phyloP scores from a whole-genome alignment of 2,113 vertebrate species.

The Callionymus lyra region DNA sequence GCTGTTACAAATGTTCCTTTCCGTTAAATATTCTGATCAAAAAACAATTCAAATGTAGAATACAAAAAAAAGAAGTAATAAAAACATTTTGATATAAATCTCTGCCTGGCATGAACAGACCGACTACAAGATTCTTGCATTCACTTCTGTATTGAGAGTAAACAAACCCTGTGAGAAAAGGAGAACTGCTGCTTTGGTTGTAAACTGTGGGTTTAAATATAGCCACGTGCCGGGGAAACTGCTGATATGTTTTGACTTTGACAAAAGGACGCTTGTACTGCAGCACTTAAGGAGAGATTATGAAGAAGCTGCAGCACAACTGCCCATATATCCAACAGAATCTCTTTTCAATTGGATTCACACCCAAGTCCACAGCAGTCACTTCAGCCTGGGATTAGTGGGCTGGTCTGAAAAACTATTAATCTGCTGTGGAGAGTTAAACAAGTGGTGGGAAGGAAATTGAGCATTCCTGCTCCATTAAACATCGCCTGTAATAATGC shows the following conservation, averaged over 20 bases:
- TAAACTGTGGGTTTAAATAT: slow-evolving; percentile 6
- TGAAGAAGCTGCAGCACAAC: slow-evolving; percentile 8
- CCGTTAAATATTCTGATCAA: too few relatives aligned
- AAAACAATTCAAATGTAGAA: too few relatives aligned
- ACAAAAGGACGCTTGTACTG: slow-evolving; percentile 8
- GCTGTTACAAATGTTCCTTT: too few relatives aligned
- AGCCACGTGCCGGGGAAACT: slow-evolving; percentile 10
- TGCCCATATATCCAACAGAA: slow-evolving; percentile 8
- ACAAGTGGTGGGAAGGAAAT: slow-evolving; percentile 5
- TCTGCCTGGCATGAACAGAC: too few relatives aligned
- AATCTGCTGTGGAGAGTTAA: slow-evolving; percentile 34
- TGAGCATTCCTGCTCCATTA: slow-evolving; percentile 33
- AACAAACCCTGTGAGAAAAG: neutral
- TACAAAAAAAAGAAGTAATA: too few relatives aligned
- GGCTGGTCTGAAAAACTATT: slow-evolving; percentile 31
- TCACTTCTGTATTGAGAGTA: too few relatives aligned
- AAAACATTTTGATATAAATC: too few relatives aligned
- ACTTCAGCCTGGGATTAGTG: slow-evolving; percentile 38
- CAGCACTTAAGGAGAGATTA: slow-evolving; percentile 16
- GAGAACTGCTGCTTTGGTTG: slow-evolving; percentile 1
- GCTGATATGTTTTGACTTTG: slow-evolving; percentile 21
- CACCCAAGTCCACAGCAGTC: slow-evolving; percentile 24
- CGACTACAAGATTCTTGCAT: too few relatives aligned
- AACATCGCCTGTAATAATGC: slow-evolving; percentile 13
- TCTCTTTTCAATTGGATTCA: slow-evolving; percentile 19